Conservation (phyloP, 2,113 vertebrate species). For the Alces alces region DNA sequence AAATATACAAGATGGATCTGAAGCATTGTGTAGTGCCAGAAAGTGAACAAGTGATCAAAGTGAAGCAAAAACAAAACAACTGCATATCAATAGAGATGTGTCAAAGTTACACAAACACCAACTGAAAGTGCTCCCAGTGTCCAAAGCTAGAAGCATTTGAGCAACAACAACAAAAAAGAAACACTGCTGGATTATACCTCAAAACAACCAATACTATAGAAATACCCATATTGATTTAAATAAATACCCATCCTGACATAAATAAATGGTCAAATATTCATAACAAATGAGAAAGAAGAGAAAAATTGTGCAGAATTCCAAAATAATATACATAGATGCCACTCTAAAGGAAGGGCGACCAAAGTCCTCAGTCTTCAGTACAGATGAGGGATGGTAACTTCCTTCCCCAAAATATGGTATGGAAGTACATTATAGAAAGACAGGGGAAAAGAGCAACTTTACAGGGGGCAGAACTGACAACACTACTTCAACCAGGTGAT, state of each 20-base stretch:
- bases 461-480: not conserved
- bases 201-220: not conserved
- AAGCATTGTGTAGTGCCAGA: not conserved
- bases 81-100: not conserved
- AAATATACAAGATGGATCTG: not conserved
- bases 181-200: not conserved
- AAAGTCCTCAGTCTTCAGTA: not conserved
- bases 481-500: not conserved
- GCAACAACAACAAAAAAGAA: not conserved
- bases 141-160: not conserved
- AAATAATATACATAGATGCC: not conserved
- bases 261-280: not conserved
- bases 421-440: not conserved
- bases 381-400: not conserved
- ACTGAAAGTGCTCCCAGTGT: not conserved
- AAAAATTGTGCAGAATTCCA: not conserved
- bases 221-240: not conserved
- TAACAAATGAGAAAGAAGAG: not conserved
- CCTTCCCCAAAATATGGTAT: not conserved
- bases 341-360: not conserved
- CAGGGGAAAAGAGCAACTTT: not conserved
- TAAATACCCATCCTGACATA: not conserved
- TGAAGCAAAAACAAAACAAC: not conserved
- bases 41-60: not conserved
- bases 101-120: not conserved